These are phyloP conservation scores for Magallana angulata DNA, from an alignment of 1,140 invertebrate species.

Conservation along the genomic window DNA sequence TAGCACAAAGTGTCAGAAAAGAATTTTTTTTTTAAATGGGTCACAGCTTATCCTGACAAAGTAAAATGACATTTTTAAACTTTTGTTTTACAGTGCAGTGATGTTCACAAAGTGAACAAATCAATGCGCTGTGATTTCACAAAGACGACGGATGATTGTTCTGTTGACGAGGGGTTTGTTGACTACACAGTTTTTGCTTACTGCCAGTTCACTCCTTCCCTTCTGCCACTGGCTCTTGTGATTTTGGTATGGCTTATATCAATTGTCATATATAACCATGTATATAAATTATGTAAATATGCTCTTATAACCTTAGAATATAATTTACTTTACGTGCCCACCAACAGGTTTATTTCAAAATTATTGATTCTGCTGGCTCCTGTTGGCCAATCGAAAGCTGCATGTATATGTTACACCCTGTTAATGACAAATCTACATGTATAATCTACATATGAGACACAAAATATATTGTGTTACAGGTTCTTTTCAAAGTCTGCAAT, in stretches of 20 bases:
- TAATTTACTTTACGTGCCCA: too few species aligned
- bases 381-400: too few species aligned
- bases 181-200: slow-evolving; percentile 79
- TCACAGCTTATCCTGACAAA: background rate
- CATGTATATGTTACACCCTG: too few species aligned
- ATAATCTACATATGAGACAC: too few species aligned
- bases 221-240: slow-evolving; percentile 69
- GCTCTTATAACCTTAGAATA: too few species aligned
- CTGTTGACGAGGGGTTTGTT: slow-evolving; percentile 78
- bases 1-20: background rate
- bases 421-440: too few species aligned
- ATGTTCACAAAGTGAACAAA: slow-evolving; percentile 69
- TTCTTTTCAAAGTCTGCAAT: too few species aligned
- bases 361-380: too few species aligned
- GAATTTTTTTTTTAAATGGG: background rate
- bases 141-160: slow-evolving; percentile 75
- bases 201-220: slow-evolving; percentile 73
- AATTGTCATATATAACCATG: too few species aligned
- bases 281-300: too few species aligned
- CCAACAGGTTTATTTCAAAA: too few species aligned
- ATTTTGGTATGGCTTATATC: slow-evolving; percentile 72
- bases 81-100: slow-evolving; percentile 69
- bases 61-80: background rate
- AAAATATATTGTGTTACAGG: too few species aligned
- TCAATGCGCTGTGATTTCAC: slow-evolving; percentile 77